Conservation (phyloP, 2,113 vertebrate genomes). For the Mandrillus leucophaeus region DNA sequence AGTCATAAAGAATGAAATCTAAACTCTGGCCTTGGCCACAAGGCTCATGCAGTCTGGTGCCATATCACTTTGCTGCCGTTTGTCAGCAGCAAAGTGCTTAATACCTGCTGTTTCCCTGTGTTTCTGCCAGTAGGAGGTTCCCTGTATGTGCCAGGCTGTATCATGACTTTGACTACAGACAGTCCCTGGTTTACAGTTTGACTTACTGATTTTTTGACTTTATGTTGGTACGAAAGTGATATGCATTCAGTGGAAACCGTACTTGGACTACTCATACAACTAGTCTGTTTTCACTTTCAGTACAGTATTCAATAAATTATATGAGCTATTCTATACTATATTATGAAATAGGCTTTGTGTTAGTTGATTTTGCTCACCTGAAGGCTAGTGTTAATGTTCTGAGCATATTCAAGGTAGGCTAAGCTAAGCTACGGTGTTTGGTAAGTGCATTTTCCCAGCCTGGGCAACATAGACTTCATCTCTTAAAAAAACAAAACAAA, state of each 20-base stretch:
- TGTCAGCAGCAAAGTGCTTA: neutral
- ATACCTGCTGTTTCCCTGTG: neutral
- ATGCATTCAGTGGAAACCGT: neutral
- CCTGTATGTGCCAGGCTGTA: neutral
- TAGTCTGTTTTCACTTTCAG: neutral
- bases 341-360: neutral
- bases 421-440: neutral
- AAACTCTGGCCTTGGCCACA: neutral
- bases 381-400: neutral
- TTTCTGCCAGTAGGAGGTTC: neutral
- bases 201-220: neutral
- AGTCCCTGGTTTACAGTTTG: neutral
- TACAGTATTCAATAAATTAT: neutral
- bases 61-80: neutral
- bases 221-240: neutral
- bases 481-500: no score
- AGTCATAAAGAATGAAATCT: slow-evolving; percentile 8
- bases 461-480: no score
- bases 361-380: neutral
- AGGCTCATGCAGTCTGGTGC: neutral
- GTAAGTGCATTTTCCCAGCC: neutral
- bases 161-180: neutral
- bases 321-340: neutral
- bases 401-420: neutral
- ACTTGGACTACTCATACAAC: neutral